A percentile compares a stretch with the other conserved stretches of the same genome.
These are phyloP conservation scores for Ptiloglossa arizonensis DNA, from an alignment of 1,140 invertebrate genomes.

Conservation along the genomic window DNA sequence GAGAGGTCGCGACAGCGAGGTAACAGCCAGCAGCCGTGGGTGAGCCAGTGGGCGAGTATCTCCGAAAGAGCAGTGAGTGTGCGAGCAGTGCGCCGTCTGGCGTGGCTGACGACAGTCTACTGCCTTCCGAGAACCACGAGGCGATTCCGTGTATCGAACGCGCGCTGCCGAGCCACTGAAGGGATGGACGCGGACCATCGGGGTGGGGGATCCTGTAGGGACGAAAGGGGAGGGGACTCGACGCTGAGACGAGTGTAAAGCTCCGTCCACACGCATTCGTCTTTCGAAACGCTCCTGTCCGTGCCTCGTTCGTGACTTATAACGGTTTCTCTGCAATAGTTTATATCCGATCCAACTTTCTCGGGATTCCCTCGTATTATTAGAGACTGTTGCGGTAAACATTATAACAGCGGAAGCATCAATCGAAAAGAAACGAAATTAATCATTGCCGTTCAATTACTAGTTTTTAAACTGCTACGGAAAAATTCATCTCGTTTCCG, in stretches of 20 bases:
- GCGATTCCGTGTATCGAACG: constrained; percentile 81
- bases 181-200: constrained; percentile 53
- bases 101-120: constrained; percentile 81
- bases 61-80: constrained; percentile 53
- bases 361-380: background rate
- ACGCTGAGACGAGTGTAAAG: constrained; percentile 48
- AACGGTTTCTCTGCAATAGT: constrained; percentile 9
- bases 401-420: no score
- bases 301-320: background rate
- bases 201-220: constrained; percentile 36
- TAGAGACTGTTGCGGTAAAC: no score
- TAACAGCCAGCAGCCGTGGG: constrained; percentile 53
- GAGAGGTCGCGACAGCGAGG: constrained; percentile 35
- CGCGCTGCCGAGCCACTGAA: constrained; percentile 67
- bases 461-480: no score
- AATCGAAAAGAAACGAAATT: no score
- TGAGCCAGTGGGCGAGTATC: constrained; percentile 65
- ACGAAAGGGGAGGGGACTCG: constrained; percentile 49
- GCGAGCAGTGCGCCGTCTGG: constrained; percentile 80
- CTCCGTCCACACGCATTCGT: background rate
- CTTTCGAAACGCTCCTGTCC: background rate
- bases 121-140: constrained; percentile 80
- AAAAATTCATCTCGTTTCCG: no score
- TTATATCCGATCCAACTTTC: background rate
- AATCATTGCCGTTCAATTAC: no score